A percentile compares a stretch with the other conserved stretches of the same genome.
These are phyloP conservation scores for Cardiocondyla obscurior DNA, from an alignment of 1,140 invertebrate species.

Conservation along the genomic window DNA sequence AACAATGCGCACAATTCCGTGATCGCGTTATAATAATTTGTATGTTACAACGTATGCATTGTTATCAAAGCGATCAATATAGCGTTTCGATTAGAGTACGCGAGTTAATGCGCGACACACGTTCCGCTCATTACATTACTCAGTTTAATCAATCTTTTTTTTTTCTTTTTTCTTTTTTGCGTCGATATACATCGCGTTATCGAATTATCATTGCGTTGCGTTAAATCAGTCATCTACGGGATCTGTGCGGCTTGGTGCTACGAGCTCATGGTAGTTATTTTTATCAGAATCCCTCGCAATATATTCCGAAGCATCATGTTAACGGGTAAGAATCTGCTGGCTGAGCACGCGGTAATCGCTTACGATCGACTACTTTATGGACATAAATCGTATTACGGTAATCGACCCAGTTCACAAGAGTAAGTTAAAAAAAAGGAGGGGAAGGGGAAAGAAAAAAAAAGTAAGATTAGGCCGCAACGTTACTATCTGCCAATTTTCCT, in stretches of 20 bases:
- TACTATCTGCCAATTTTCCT: constrained; percentile 22
- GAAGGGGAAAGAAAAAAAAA: no score
- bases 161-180: constrained; percentile 8
- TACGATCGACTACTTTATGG: constrained; percentile 15
- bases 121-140: not conserved
- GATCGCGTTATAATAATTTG: constrained; percentile 24
- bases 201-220: not conserved
- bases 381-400: constrained; percentile 42
- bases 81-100: constrained; percentile 18
- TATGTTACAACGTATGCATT: constrained; percentile 15
- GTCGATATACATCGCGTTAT: not conserved
- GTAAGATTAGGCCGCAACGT: constrained; percentile 17
- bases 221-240: not conserved
- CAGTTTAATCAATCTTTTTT: constrained; percentile 26
- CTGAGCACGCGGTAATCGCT: not conserved
- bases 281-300: not conserved
- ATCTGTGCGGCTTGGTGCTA: not conserved
- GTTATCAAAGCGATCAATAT: constrained; percentile 26
- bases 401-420: constrained; percentile 8
- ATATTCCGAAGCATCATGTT: not conserved
- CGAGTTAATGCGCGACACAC: not conserved
- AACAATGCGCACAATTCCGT: constrained; percentile 39
- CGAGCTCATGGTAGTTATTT: not conserved
- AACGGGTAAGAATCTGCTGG: not conserved
- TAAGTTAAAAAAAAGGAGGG: no score